These are phyloP conservation scores for Choloepus didactylus DNA, from an alignment of 2,797 vertebrate species.

Conservation along the genomic window DNA sequence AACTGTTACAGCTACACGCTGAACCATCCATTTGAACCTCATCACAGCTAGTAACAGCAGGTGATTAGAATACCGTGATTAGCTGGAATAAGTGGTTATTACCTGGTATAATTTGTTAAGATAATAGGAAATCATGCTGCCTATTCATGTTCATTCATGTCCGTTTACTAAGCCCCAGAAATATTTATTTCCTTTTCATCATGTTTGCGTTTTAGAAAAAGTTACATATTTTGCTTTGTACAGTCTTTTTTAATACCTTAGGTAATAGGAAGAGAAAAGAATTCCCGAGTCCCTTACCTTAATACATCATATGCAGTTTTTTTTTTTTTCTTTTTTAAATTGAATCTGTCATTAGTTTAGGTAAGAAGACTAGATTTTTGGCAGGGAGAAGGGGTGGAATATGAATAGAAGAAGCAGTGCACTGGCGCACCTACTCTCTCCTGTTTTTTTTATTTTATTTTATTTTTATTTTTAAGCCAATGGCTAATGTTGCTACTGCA, in stretches of 20 bases:
- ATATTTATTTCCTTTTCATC: not conserved
- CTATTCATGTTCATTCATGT: not conserved
- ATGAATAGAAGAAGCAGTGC: not conserved
- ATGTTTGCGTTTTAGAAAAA: not conserved
- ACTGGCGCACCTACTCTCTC: not conserved
- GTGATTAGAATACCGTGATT: not conserved
- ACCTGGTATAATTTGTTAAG: not conserved
- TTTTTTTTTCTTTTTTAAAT: not conserved
- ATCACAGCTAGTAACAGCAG: not conserved
- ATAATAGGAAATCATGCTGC: not conserved
- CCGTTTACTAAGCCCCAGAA: not conserved
- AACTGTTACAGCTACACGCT: not conserved
- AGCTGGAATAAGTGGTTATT: not conserved
- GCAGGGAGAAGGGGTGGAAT: not conserved
- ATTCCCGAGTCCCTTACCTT: rapidly evolving
- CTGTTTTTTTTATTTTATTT: not conserved
- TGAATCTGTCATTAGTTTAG: not conserved
- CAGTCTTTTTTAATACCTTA: not conserved
- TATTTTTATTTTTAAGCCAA: slow-evolving; percentile 31
- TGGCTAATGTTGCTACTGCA: slow-evolving; percentile 24
- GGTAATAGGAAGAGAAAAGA: not conserved
- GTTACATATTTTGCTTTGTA: not conserved
- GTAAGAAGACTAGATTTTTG: not conserved
- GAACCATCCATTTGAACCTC: not conserved
- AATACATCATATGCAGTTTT: not conserved